Percentiles rank a stretch among this genome's conserved stretches.
Conservation (phyloP, 2,888 invertebrate species). For the Eilema sororculum region DNA sequence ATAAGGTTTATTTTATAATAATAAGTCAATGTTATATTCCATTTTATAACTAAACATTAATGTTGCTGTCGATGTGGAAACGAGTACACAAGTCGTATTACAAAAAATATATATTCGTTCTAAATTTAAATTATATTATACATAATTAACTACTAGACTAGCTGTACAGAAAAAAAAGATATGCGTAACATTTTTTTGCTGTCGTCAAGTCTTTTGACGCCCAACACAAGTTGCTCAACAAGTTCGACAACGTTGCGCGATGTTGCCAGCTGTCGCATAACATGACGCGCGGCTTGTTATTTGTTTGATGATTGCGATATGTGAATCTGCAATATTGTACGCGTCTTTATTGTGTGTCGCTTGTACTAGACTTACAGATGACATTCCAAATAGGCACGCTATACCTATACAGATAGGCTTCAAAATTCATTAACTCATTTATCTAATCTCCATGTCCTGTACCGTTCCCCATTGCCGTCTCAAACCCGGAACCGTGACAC, state of each 20-base stretch:
- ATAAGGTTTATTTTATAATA: constrained; percentile 26
- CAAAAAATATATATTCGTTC: not conserved
- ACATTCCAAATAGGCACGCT: not conserved
- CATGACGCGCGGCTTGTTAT: too few species aligned
- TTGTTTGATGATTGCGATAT: too few species aligned
- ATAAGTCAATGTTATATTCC: constrained; percentile 17
- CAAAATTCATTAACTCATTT: not conserved
- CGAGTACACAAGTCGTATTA: not conserved
- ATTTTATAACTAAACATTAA: constrained; percentile 13
- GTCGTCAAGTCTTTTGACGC: too few species aligned
- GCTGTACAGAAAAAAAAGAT: not conserved
- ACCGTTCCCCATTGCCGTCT: not conserved
- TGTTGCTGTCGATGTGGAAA: constrained; percentile 10
- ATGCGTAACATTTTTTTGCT: not conserved
- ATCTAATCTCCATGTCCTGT: not conserved
- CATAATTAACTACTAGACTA: not conserved
- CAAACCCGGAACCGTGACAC: not conserved
- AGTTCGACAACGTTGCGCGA: too few species aligned
- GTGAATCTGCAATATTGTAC: too few species aligned
- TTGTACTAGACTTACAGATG: not conserved
- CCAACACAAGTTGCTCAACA: too few species aligned
- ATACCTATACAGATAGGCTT: not conserved
- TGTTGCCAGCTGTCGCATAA: too few species aligned
- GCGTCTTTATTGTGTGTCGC: too few species aligned
- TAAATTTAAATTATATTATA: constrained; percentile 4